Evolutionary conservation across 1,140 invertebrate species (phyloP), one percentile per base, ranked within the genome.

Genomic region (Magallana gigas): DNA sequence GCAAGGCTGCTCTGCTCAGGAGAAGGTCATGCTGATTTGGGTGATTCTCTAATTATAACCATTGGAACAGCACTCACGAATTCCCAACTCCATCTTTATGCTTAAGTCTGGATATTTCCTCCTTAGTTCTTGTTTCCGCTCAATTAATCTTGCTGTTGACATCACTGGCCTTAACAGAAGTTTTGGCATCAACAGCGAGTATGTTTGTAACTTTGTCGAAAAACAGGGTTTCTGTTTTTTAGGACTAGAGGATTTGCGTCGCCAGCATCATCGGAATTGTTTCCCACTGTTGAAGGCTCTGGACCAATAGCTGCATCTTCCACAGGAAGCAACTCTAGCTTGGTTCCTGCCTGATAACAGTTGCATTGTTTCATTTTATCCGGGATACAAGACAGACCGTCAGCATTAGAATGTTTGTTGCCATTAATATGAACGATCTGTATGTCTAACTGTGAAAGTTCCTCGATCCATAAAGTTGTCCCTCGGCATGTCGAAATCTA

Each of bases 31-130:
- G 8, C n/a, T 85, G 58, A 64, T 16, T 23, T 11, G 36, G 60
- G n/a, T n/a, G n/a, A n/a, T n/a, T n/a, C n/a, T n/a, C n/a, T n/a
- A n/a, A n/a, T n/a, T n/a, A n/a, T n/a, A n/a, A n/a, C n/a, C n/a
- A n/a, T n/a, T n/a, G n/a, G n/a, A n/a, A n/a, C n/a, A n/a, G n/a
- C n/a, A n/a, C n/a, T n/a, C n/a, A n/a, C 16, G 2, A n/a, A 48
- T 85, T n/a, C n/a, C n/a, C n/a, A n/a, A n/a, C 59, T 29, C 68
- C 59, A 85, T 85, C 62, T 60, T 68, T 62, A 56, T 18, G 7
- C 56, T 85, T 59, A 1, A 16, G 12, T 8, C 68, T 23, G 4
- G n/a, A n/a, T n/a, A 1, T 3, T n/a, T n/a, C n/a, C n/a, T n/a
- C n/a, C n/a, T n/a, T n/a, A n/a, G n/a, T n/a, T n/a, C n/a, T n/a